Conservation (phyloP, 1,140 invertebrate genomes). For the Ditylenchus dipsaci region DNA sequence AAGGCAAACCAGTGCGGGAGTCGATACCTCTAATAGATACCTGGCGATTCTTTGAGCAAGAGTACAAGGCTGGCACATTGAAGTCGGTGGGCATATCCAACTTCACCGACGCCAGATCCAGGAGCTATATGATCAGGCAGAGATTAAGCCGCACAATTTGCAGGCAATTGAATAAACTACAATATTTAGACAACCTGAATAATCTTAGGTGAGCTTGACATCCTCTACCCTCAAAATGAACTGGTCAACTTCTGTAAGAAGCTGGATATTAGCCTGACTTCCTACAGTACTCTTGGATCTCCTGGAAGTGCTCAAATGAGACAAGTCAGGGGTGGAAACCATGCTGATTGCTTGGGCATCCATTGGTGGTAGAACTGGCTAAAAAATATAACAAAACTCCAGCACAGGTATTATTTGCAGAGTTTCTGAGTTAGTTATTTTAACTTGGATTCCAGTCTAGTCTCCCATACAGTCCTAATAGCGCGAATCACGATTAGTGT, state of each 20-base stretch:
- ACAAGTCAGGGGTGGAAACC: slow-evolving; percentile 9
- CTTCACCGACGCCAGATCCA: slow-evolving; percentile 56
- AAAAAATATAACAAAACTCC: slow-evolving; percentile 51
- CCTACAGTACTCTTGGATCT: slow-evolving; percentile 42
- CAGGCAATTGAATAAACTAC: slow-evolving; percentile 18
- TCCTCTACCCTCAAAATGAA: slow-evolving; percentile 40
- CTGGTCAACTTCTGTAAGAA: slow-evolving; percentile 44
- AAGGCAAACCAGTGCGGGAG: slow-evolving; percentile 14
- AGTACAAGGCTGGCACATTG: slow-evolving; percentile 55
- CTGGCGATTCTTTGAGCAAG: slow-evolving; percentile 55
- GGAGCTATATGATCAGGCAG: slow-evolving; percentile 37
- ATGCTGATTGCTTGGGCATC: slow-evolving; percentile 25
- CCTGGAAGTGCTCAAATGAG: slow-evolving; percentile 22
- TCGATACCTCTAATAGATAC: slow-evolving; percentile 42
- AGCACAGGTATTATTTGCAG: slow-evolving; percentile 56
- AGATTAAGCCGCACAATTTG: slow-evolving; percentile 33
- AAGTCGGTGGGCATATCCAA: slow-evolving; percentile 61
- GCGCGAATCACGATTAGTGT: not conserved
- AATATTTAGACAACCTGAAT: not conserved
- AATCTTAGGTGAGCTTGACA: slow-evolving; percentile 44
- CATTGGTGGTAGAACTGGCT: slow-evolving; percentile 43
- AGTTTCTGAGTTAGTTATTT: not conserved
- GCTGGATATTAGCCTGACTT: slow-evolving; percentile 35
- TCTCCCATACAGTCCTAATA: not conserved
- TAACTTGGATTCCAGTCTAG: not conserved